Conservation (phyloP, 1,140 invertebrate genomes). For the Conopomorpha cramerella region DNA sequence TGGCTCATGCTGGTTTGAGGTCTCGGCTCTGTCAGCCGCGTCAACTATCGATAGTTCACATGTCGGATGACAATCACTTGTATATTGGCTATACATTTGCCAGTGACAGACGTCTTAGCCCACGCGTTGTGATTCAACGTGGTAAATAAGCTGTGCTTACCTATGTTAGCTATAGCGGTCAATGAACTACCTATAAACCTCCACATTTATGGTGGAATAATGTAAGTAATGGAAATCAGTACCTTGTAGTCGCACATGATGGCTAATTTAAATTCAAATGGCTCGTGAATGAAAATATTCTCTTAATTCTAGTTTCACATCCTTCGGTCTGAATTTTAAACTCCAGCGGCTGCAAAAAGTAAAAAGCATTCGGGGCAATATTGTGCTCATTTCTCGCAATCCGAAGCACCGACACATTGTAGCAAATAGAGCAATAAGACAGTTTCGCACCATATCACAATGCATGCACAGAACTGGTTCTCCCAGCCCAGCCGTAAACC, state of each 20-base stretch:
- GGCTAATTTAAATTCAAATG: too few species aligned
- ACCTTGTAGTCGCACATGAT: too few species aligned
- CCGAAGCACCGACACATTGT: constrained; percentile 20
- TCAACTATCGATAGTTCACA: constrained; percentile 12
- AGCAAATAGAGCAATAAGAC: constrained; percentile 32
- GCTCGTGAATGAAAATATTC: too few species aligned
- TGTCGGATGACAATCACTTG: constrained; percentile 22
- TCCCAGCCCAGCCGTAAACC: constrained; percentile 6
- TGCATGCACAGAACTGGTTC: constrained; percentile 29
- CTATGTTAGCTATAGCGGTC: constrained; percentile 36
- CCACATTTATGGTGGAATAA: too few species aligned
- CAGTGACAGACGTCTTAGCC: constrained; percentile 35
- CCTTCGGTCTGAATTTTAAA: too few species aligned
- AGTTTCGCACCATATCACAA: constrained; percentile 17
- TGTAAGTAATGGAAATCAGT: too few species aligned
- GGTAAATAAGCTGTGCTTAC: too few species aligned
- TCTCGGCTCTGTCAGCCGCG: too few species aligned
- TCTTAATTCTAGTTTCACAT: constrained; percentile 9
- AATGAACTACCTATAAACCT: too few species aligned
- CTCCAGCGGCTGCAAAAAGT: too few species aligned
- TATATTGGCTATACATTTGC: constrained; percentile 28
- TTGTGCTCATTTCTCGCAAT: constrained; percentile 21
- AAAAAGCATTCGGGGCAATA: too few species aligned
- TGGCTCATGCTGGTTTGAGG: background rate
- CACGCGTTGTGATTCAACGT: constrained; percentile 50